Evolutionary conservation across 1,140 invertebrate genomes (phyloP).

Genomic region (Neodiprion virginianus): DNA sequence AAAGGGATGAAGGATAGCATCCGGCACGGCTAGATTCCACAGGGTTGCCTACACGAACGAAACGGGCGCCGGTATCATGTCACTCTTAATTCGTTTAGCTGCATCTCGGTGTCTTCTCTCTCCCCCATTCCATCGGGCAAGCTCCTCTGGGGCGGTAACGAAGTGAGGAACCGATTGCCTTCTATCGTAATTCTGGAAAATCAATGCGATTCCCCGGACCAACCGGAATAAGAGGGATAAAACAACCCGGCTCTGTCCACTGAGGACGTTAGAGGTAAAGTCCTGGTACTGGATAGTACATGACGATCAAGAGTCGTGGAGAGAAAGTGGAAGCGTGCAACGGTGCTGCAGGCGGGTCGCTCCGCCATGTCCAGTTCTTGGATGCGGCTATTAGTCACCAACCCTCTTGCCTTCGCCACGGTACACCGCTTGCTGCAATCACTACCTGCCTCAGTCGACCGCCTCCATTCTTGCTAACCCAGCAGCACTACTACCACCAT

Average conservation of each 20-base stretch:
- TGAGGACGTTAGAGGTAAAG: too few relatives aligned
- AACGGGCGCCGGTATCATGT: constrained; percentile 19
- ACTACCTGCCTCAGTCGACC: constrained; percentile 33
- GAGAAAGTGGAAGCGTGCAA: neutral
- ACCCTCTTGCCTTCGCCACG: constrained; percentile 25
- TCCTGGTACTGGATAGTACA: too few relatives aligned
- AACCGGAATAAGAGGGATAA: too few relatives aligned
- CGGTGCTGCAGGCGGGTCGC: too few relatives aligned
- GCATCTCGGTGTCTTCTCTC: constrained; percentile 11
- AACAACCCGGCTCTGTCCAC: too few relatives aligned
- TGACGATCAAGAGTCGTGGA: neutral
- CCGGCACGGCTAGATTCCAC: neutral
- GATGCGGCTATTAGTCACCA: constrained; percentile 43
- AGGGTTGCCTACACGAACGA: neutral
- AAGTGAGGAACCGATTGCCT: neutral
- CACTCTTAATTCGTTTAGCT: constrained; percentile 43
- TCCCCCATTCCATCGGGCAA: neutral
- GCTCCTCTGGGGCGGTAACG: neutral
- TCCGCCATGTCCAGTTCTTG: constrained; percentile 14
- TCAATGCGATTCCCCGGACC: too few relatives aligned
- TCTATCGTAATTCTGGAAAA: too few relatives aligned
- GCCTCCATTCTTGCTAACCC: constrained; percentile 6
- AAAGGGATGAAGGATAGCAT: neutral
- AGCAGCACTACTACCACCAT: constrained; percentile 3
- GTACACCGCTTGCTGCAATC: constrained; percentile 37